Evolutionary conservation across 2,113 vertebrate species (phyloP), one percentile per base, ranked within the genome.

Genomic region (Sisor rabdophorus): DNA sequence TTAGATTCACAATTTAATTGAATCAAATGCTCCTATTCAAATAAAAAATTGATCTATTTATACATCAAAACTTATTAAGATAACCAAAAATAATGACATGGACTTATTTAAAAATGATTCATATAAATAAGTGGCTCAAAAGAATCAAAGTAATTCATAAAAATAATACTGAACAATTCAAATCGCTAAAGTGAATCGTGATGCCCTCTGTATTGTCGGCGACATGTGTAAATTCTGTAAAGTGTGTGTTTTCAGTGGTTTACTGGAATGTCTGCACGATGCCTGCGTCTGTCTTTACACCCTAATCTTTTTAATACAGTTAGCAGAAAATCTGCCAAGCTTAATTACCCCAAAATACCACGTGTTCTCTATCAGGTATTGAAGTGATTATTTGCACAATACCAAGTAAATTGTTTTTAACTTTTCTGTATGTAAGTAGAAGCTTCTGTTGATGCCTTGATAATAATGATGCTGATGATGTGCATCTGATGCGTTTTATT

Each of bases 401-500:
- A 24, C 47, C 36, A 47, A 47, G 36, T 17, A n/a, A 47, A 24
- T 47, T 17, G 2, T 26, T 50, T 78, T 22, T 11, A 32, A 65
- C 63, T 26, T 22, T 56, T 2, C 32, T 36, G 32, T 36, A 36
- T 30, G 28, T 30, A 15, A 11, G 17, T 69, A 26, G 59, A 36
- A 50, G 32, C 11, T 75, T 52, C 40, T 16, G 17, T 74, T 20
- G 16, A 50, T 24, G 17, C 72, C 36, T 36, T 61, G 12, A 24
- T 73, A 59, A 24, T 73, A 40, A 56, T 71, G 61, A 40, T 53
- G 69, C 75, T 67, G 71, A 30, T 69, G 32, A 60, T 30, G 65
- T 47, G 20, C 81, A 83, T 32, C 65, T 71, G 53, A 36, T 76
- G 60, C 72, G 58, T 79, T 73, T 74, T 56, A 73, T 72, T 64